phyloP scores from a whole-genome alignment of 1,140 invertebrate genomes.

The Marisa cornuarietis region DNA sequence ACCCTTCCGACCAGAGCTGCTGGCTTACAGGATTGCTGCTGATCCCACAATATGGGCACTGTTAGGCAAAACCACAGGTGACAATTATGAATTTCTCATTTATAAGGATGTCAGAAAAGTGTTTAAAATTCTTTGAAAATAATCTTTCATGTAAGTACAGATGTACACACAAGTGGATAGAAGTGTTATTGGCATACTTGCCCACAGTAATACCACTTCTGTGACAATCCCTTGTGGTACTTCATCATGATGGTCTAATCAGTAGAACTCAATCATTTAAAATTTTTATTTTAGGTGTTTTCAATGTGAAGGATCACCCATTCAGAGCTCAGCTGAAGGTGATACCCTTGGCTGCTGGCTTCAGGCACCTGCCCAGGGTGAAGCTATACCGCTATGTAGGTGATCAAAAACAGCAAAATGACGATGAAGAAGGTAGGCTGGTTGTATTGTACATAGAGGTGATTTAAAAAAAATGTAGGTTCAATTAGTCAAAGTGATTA shows the following conservation, averaged over 20 bases:
- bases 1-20: conserved; percentile 64
- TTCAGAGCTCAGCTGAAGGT: conserved; percentile 86
- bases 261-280: too few species aligned
- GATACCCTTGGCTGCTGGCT: conserved; percentile 89
- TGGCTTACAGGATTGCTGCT: conserved; percentile 93
- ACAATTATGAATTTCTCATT: background rate
- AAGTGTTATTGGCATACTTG: too few species aligned
- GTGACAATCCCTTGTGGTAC: too few species aligned
- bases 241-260: conserved; percentile 15
- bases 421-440: too few species aligned
- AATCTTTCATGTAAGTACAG: too few species aligned
- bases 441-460: too few species aligned
- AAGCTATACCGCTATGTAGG: conserved; percentile 85
- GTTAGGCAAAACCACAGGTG: conserved; percentile 81
- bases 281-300: conserved; percentile 73
- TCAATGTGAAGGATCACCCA: conserved; percentile 79
- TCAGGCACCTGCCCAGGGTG: conserved; percentile 86
- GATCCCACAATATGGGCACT: conserved; percentile 93
- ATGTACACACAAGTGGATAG: too few species aligned
- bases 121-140: too few species aligned
- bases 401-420: background rate
- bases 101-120: too few species aligned
- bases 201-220: background rate
- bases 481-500: too few species aligned
- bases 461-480: too few species aligned